Percentiles rank a stretch among this genome's conserved stretches.
Evolutionary conservation across 2,797 vertebrate species (phyloP).

Genomic region (Micropoecilia bifurca): DNA sequence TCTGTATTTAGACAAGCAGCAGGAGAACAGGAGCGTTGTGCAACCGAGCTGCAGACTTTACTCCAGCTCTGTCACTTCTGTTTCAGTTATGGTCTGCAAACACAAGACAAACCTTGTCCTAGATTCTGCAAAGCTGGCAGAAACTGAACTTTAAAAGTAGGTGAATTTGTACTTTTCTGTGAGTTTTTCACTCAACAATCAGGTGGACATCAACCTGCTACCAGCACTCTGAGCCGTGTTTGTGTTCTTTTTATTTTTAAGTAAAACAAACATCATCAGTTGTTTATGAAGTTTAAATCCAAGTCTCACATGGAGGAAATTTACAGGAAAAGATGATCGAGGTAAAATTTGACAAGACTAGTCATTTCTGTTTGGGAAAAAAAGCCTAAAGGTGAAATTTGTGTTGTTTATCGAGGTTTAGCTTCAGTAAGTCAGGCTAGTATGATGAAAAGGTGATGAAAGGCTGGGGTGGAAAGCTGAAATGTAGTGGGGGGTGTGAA

Average conservation of each 20-base stretch:
- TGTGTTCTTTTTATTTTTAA: neutral
- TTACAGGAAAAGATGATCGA: neutral
- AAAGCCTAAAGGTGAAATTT: slow-evolving; percentile 53
- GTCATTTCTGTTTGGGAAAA: slow-evolving; percentile 36
- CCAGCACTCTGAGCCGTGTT: neutral
- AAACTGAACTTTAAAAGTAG: slow-evolving; percentile 62
- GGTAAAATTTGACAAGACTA: slow-evolving; percentile 18
- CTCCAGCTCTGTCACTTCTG: slow-evolving; percentile 64
- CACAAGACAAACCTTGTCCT: slow-evolving; percentile 72
- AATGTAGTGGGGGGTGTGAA: slow-evolving; percentile 49
- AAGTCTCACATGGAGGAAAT: neutral
- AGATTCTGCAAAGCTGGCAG: slow-evolving; percentile 63
- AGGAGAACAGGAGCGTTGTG: slow-evolving; percentile 54
- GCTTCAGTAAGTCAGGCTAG: slow-evolving; percentile 62
- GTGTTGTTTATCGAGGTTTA: slow-evolving; percentile 53
- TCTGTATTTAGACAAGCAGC: slow-evolving; percentile 48
- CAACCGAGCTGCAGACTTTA: slow-evolving; percentile 56
- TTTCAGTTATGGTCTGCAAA: slow-evolving; percentile 67
- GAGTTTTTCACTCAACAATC: slow-evolving; percentile 10
- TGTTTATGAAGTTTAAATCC: neutral
- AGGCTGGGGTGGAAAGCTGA: slow-evolving; percentile 77
- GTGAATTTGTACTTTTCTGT: slow-evolving; percentile 43
- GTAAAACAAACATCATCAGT: neutral
- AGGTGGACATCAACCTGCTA: neutral
- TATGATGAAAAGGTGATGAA: slow-evolving; percentile 81